Evolutionary conservation across 2,888 invertebrate species (phyloP).

Genomic region (Nomada ruficornis): DNA sequence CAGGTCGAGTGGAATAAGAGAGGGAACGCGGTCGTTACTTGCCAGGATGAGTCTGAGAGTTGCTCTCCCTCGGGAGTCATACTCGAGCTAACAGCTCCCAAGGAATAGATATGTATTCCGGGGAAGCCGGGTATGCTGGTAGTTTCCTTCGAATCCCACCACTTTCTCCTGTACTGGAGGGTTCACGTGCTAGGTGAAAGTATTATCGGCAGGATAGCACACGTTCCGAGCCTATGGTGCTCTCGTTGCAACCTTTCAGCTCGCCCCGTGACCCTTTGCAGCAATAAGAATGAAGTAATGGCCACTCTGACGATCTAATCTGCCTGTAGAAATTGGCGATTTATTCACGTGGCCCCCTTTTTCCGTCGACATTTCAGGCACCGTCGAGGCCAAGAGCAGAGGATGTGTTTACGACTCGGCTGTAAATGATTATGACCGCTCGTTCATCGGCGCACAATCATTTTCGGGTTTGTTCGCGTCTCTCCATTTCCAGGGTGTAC

Average conservation of each 20-base stretch:
- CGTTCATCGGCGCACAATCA: conserved; percentile 8
- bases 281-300: conserved; percentile 37
- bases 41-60: conserved; percentile 81
- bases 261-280: conserved; percentile 29
- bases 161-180: conserved; percentile 69
- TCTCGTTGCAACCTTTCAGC: conserved; percentile 52
- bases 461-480: not conserved
- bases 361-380: not conserved
- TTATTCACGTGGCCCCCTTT: conserved; percentile 23
- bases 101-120: conserved; percentile 77
- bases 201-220: conserved; percentile 65
- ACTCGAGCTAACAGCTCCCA: conserved; percentile 78
- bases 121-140: conserved; percentile 54
- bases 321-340: conserved; percentile 42
- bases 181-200: conserved; percentile 72
- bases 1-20: conserved; percentile 72
- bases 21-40: conserved; percentile 78
- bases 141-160: conserved; percentile 60
- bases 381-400: conserved; percentile 6
- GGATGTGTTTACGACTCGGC: conserved; percentile 40
- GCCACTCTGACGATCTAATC: conserved; percentile 44
- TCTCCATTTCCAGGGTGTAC: too few relatives aligned
- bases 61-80: conserved; percentile 80
- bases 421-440: conserved; percentile 40
- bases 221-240: conserved; percentile 46